A percentile compares a stretch with the other conserved stretches of the same genome.
Evolutionary conservation across 2,113 vertebrate species (phyloP).

Genomic region (Cololabis saira): DNA sequence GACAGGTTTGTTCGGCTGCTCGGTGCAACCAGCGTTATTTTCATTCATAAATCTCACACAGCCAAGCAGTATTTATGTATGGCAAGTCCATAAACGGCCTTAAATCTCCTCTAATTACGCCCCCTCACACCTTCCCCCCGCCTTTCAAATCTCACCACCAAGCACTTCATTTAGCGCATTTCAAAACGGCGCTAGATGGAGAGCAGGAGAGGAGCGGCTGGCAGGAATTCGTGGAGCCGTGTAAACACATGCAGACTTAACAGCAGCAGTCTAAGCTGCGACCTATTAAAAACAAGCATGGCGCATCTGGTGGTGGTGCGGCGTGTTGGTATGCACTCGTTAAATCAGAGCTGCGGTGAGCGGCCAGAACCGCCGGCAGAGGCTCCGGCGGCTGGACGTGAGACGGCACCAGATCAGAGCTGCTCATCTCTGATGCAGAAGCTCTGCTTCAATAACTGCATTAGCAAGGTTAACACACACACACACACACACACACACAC

Average conservation of each 20-base stretch:
- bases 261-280: conserved; percentile 11
- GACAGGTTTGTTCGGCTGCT: conserved; percentile 8
- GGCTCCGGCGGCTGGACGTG: not conserved
- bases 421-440: conserved; percentile 36
- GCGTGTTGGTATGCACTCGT: conserved; percentile 29
- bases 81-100: not conserved
- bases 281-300: conserved; percentile 59
- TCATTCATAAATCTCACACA: conserved; percentile 43
- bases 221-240: conserved; percentile 22
- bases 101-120: too few species aligned
- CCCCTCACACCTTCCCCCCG: too few species aligned
- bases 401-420: too few species aligned
- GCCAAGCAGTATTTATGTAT: too few species aligned
- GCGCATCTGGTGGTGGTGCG: conserved; percentile 53
- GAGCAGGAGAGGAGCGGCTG: conserved; percentile 28
- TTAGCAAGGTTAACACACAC: conserved; percentile 20
- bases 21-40: conserved; percentile 12
- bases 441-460: conserved; percentile 30
- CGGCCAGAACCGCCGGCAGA: not conserved
- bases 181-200: conserved; percentile 29
- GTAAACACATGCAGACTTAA: conserved; percentile 30
- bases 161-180: conserved; percentile 18
- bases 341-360: conserved; percentile 15
- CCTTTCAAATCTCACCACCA: not conserved
- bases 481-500: conserved; percentile 5